Conservation (phyloP, 2,113 vertebrate genomes). For the Pachycephala philippinensis region DNA sequence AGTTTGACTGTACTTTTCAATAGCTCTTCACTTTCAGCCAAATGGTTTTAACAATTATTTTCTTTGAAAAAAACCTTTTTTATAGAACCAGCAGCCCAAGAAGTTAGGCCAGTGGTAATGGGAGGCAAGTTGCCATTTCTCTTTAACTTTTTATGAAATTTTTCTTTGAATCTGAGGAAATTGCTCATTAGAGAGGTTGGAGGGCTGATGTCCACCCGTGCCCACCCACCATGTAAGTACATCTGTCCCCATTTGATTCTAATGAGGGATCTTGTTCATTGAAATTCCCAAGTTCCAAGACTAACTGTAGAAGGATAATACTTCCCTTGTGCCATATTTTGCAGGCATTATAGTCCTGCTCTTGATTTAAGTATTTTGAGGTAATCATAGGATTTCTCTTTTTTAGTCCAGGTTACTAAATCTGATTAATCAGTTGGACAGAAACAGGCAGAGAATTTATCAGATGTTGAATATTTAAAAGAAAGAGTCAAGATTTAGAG, state of each 20-base stretch:
- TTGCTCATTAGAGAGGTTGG: slow-evolving; percentile 39
- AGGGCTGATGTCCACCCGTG: background rate
- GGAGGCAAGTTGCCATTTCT: slow-evolving; percentile 36
- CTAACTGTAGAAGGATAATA: background rate
- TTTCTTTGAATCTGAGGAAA: slow-evolving; percentile 58
- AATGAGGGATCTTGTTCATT: background rate
- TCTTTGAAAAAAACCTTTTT: slow-evolving; percentile 35
- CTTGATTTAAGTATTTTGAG: background rate
- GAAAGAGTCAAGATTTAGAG: background rate
- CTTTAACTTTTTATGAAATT: slow-evolving; percentile 55
- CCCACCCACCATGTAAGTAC: slow-evolving; percentile 16
- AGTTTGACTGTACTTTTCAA: slow-evolving; percentile 41
- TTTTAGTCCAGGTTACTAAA: background rate
- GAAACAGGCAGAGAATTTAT: background rate
- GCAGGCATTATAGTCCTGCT: background rate
- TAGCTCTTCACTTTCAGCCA: slow-evolving; percentile 43
- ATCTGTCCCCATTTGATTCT: slow-evolving; percentile 27
- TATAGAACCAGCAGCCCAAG: slow-evolving; percentile 39
- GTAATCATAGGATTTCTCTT: background rate
- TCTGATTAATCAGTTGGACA: background rate
- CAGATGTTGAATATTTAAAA: background rate
- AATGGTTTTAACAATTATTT: slow-evolving; percentile 60
- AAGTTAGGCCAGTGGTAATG: slow-evolving; percentile 9
- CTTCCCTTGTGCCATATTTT: background rate
- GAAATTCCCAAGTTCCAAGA: background rate